Base-by-base conservation (phyloP, 2,113 vertebrate genomes). In the Psammodynastes pulverulentus region DNA sequence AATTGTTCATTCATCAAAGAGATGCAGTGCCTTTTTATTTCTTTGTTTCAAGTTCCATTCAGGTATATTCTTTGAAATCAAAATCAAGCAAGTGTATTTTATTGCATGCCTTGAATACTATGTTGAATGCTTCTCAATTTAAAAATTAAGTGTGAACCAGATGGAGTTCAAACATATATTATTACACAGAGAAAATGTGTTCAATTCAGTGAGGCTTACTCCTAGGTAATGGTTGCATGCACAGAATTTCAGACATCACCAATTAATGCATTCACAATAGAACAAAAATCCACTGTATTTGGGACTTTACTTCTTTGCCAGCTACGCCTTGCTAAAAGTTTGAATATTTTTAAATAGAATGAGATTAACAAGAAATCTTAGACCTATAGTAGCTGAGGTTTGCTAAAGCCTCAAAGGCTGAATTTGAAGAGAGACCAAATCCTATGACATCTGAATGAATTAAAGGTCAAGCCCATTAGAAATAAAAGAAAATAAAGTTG, bases 1-100 rank as follows among this genome's bases (percentile, higher is more conserved):
- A 43, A 92, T 89, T 49, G 67, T 21, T n/a, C 43, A 95, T 84
- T 93, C 88, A 94, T 94, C 79, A 93, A 94, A 94, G 58, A 49
- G 23, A 43, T 91, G 2, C n/a, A n/a, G 34, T 34, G 23, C 0
- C 58, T 91, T 6, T n/a, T 93, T 93, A 94, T 87, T 89, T 87
- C n/a, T 4, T 84, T 86, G 39, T 89, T 91, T 1, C 87, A 89
- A 89, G 56, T 89, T 84, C 15, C 49, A 88, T n/a, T 49, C 39
- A 89, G 84, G 21, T 49, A 23, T 88, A 90, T 5, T 1, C 62
- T 0, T 1, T 94, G 89, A 93, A 89, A 84, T 93, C 9, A 46
- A 91, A 85, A 92, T 88, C 53, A 86, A 91, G 84, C 72, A 89
- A 91, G 26, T 56, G 17, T 4, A 4, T 29, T 79, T 79, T 92